Conservation (phyloP, 2,797 vertebrate species). For the Galaxias olidus region DNA sequence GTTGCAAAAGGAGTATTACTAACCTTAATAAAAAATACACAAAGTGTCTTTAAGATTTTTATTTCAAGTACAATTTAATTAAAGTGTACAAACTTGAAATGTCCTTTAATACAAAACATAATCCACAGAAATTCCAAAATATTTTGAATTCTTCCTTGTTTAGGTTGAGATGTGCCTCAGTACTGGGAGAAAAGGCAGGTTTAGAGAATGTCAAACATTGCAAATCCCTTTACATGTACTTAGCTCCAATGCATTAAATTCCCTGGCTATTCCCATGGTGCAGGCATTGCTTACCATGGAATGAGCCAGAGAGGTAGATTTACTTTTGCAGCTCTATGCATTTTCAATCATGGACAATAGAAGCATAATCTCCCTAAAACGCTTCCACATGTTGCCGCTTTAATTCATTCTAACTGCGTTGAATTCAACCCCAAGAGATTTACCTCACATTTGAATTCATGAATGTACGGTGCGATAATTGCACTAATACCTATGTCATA, state of each 20-base stretch:
- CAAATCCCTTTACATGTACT: constrained; percentile 32
- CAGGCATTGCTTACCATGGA: constrained; percentile 24
- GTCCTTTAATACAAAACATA: no score
- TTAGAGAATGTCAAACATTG: constrained; percentile 16
- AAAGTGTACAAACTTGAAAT: no score
- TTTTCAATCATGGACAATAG: constrained; percentile 30
- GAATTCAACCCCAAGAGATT: neutral
- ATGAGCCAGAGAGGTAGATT: constrained; percentile 32
- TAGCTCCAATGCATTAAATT: constrained; percentile 37
- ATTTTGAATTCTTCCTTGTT: constrained; percentile 1
- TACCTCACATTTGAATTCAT: constrained; percentile 17
- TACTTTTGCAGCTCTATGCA: constrained; percentile 34
- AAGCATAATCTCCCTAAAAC: constrained; percentile 36
- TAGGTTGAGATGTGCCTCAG: constrained; percentile 12
- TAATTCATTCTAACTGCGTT: constrained; percentile 6
- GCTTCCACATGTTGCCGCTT: constrained; percentile 27
- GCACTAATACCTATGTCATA: no score
- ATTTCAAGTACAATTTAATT: no score
- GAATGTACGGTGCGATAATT: constrained; percentile 1
- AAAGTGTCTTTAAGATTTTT: neutral
- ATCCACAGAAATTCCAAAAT: no score
- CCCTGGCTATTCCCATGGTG: constrained; percentile 27
- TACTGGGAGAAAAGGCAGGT: constrained; percentile 1
- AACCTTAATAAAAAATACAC: constrained; percentile 27
- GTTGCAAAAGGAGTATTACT: constrained; percentile 33